These are phyloP conservation scores for Spatulosminthurus flaviceps DNA, from an alignment of 2,888 invertebrate genomes.

Conservation along the genomic window DNA sequence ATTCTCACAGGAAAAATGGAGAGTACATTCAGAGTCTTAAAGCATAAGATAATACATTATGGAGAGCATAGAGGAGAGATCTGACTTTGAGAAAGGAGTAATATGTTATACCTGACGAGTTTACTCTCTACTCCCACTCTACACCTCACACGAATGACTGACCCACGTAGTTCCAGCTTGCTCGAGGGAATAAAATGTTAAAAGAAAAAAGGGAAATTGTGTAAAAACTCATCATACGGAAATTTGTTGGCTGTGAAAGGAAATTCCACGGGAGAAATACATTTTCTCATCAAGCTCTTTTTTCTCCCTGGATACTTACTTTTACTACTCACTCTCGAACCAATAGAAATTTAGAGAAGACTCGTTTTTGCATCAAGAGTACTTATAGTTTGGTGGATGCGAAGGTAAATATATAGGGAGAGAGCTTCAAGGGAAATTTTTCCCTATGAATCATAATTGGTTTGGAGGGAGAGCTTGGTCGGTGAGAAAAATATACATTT, in stretches of 20 bases:
- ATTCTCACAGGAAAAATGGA: constrained; percentile 3
- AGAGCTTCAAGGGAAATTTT: too few relatives aligned
- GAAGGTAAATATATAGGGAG: too few relatives aligned
- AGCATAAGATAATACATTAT: constrained; percentile 6
- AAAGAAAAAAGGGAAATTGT: constrained; percentile 22
- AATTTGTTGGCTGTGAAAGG: constrained; percentile 24
- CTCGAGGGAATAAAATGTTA: neutral
- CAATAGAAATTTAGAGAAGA: too few relatives aligned
- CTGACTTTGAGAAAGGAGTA: constrained; percentile 11
- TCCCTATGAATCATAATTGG: too few relatives aligned
- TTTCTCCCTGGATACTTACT: too few relatives aligned
- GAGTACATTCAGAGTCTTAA: neutral
- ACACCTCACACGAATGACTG: constrained; percentile 35
- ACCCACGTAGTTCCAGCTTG: constrained; percentile 19
- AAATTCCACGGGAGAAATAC: too few relatives aligned
- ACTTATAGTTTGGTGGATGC: too few relatives aligned
- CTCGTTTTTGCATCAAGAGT: too few relatives aligned
- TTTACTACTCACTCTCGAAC: too few relatives aligned
- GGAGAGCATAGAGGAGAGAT: neutral
- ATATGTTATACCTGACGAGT: constrained; percentile 25
- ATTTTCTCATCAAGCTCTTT: too few relatives aligned
- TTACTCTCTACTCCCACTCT: constrained; percentile 23
- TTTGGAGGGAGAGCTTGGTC: too few relatives aligned
- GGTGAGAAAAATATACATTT: too few relatives aligned
- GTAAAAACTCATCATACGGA: constrained; percentile 29